phyloP scores from a whole-genome alignment of 2,113 vertebrate genomes.

The Recurvirostra avosetta region DNA sequence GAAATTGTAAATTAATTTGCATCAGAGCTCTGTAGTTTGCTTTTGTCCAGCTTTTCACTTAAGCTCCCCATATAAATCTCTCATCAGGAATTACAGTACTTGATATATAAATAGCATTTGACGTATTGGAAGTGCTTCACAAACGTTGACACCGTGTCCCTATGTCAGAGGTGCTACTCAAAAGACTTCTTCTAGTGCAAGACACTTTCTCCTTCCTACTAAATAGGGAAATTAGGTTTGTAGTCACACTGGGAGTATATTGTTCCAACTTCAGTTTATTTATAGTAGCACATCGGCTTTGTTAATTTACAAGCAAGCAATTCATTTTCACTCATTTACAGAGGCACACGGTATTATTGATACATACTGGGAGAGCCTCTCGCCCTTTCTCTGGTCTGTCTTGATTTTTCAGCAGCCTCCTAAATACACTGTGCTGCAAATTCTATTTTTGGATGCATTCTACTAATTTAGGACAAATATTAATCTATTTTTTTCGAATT shows the following conservation, averaged over 20 bases:
- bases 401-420: neutral
- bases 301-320: constrained; percentile 25
- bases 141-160: neutral
- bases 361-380: neutral
- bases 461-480: neutral
- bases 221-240: constrained; percentile 43
- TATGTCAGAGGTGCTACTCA: neutral
- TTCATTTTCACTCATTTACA: constrained; percentile 6
- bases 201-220: neutral
- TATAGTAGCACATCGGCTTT: neutral
- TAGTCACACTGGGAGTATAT: constrained; percentile 16
- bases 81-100: neutral
- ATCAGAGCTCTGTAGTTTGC: neutral
- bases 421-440: neutral
- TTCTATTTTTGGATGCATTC: neutral
- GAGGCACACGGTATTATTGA: neutral
- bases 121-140: neutral
- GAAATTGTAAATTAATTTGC: neutral
- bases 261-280: neutral
- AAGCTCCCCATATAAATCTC: neutral
- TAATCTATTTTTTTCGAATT: neutral
- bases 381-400: neutral
- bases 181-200: neutral
- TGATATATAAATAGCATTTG: neutral
- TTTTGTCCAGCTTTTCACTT: neutral